These are phyloP conservation scores for Drosophila kanekoi DNA, from an alignment of 2,888 invertebrate genomes.

Conservation along the genomic window DNA sequence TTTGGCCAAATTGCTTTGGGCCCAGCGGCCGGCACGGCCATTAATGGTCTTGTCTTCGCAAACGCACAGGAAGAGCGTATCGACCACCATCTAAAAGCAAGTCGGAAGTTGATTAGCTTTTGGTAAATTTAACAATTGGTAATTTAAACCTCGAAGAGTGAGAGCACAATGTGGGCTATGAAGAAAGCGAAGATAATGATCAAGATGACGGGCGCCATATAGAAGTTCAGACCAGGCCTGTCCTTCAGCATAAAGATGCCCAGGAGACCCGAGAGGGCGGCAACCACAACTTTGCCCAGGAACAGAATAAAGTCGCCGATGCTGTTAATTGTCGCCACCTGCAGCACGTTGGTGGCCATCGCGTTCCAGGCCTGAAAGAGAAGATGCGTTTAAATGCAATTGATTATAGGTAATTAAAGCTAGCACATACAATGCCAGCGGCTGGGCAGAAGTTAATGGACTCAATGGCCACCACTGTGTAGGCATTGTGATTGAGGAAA, in stretches of 20 bases:
- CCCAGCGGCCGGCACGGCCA: conserved; percentile 89
- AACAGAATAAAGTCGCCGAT: conserved; percentile 97
- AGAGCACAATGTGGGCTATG: conserved; percentile 96
- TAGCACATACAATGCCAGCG: conserved; percentile 90
- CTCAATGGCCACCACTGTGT: conserved; percentile 96
- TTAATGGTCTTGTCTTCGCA: conserved; percentile 96
- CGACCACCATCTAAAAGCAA: conserved; percentile 92
- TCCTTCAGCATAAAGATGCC: conserved; percentile 91
- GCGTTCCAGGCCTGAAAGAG: conserved; percentile 93
- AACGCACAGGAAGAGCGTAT: conserved; percentile 96
- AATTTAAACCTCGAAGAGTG: conserved; percentile 91
- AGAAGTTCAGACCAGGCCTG: conserved; percentile 91
- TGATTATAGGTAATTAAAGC: rapidly evolving
- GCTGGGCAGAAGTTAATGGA: conserved; percentile 96
- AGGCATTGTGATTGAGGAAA: conserved; percentile 97
- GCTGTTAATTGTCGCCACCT: conserved; percentile 96
- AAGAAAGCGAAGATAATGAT: conserved; percentile 95
- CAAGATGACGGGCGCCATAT: conserved; percentile 93
- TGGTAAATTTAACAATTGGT: not conserved
- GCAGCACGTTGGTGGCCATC: conserved; percentile 92
- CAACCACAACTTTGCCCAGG: conserved; percentile 92
- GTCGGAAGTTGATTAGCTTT: not conserved
- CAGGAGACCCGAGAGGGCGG: conserved; percentile 92
- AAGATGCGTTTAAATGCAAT: not conserved
- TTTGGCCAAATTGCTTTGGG: conserved; percentile 87